Base-by-base conservation (phyloP, 2,888 invertebrate genomes). In the Hoplodrina ambigua region DNA sequence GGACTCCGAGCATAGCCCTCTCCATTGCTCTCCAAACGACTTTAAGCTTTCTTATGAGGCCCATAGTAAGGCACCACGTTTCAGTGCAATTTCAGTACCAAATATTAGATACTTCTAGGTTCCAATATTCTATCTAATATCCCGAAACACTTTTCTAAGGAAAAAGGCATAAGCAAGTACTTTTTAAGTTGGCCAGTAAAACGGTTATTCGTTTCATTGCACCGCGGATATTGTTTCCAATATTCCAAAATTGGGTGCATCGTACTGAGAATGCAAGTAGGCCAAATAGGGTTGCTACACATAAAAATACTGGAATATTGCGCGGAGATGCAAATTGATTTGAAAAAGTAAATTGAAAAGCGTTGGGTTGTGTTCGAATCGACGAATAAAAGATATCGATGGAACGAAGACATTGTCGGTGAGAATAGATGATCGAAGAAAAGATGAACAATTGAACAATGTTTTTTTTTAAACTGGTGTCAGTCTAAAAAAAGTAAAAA, bases 231-330 rank as follows among this genome's bases (percentile, higher is more conserved):
- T 85, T 86, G 86, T 86, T 85, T 85, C 77, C 88, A 89, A 90
- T 92, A 89, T 89, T 85, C 83, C 76, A 80, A 88, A 88, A 91
- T 87, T 86, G 88, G 82, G 85, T 86, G 86, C 87, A 87, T 85
- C 72, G 76, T 69, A 60, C 63, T 76, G 69, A 60, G 63, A 58
- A 79, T 78, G 61, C 69, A 68, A 75, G 75, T 76, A 76, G 60
- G 71, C 62, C 50, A 80, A 46, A 56, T 65, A 70, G 58, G 70
- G 68, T 64, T 74, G 10, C 54, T 33, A 11, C 1, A 19, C 11
- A 4, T n/a, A n/a, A 54, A 64, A 69, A 80, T 63, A n/a, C 8
- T 17, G 20, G 50, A 58, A 73, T 78, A 59, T 55, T 63, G 54
- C 37, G 20, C 30, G 20, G 10, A 44, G 41, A 69, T 59, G 46